These are phyloP conservation scores for Drosophila burlai DNA, from an alignment of 1,140 invertebrate genomes.

Conservation along the genomic window DNA sequence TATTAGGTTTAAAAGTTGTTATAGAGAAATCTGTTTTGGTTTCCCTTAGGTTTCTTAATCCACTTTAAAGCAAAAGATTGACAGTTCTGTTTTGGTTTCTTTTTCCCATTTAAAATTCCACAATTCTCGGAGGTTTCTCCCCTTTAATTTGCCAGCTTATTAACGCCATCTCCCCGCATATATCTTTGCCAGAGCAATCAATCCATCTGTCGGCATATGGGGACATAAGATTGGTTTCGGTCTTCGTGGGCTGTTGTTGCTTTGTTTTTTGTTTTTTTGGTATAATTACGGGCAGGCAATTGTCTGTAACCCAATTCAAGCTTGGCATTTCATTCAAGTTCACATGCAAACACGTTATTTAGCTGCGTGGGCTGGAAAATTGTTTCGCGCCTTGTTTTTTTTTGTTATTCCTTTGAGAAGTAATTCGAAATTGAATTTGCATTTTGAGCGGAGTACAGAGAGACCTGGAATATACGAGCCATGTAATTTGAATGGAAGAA, in stretches of 20 bases:
- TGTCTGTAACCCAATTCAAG: conserved; percentile 79
- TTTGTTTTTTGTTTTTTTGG: conserved; percentile 9
- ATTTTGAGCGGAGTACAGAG: conserved; percentile 18
- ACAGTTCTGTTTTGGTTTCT: conserved; percentile 8
- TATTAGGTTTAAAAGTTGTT: conserved; percentile 3
- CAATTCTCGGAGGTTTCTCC: conserved; percentile 13
- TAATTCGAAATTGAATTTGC: conserved; percentile 45
- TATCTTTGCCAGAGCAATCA: conserved; percentile 3
- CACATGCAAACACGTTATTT: conserved; percentile 58
- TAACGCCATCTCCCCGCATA: conserved; percentile 6
- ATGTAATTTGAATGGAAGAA: conserved; percentile 59
- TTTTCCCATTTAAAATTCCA: conserved; percentile 5
- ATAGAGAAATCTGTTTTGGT: conserved; percentile 23
- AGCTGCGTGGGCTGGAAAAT: conserved; percentile 74
- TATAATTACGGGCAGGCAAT: conserved; percentile 55
- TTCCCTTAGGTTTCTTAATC: neutral
- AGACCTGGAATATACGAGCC: conserved; percentile 40
- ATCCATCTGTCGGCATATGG: conserved; percentile 27
- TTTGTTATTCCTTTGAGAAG: conserved; percentile 13
- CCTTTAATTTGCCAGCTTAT: conserved; percentile 35
- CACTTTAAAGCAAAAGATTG: neutral
- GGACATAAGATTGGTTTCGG: conserved; percentile 27
- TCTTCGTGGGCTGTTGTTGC: conserved; percentile 18
- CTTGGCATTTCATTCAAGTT: conserved; percentile 77
- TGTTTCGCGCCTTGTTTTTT: conserved; percentile 72